A percentile compares a stretch with the other conserved stretches of the same genome.
These are phyloP conservation scores for Mustela erminea DNA, from an alignment of 2,797 vertebrate species.

Conservation along the genomic window DNA sequence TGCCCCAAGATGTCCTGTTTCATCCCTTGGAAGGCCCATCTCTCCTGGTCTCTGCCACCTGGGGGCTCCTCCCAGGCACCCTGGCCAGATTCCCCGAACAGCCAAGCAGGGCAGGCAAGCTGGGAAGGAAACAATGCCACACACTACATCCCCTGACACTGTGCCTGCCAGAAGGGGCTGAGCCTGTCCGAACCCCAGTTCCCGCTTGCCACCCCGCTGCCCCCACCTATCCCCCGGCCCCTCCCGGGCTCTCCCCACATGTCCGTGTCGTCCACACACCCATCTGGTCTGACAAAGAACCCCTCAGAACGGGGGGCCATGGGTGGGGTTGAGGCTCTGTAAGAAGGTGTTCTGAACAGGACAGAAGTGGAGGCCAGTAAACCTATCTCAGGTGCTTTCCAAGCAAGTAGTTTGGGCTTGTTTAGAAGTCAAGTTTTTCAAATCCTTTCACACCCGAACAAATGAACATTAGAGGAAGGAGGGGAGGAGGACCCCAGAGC, in stretches of 20 bases:
- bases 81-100: neutral
- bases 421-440: neutral
- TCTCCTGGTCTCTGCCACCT: neutral
- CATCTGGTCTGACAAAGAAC: neutral
- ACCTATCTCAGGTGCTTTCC: neutral
- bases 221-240: neutral
- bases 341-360: neutral
- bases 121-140: neutral
- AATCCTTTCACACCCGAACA: neutral
- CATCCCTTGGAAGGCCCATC: neutral
- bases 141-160: rapidly evolving
- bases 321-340: neutral
- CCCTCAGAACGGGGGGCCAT: neutral
- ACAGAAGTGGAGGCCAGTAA: neutral
- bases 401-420: neutral
- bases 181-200: neutral
- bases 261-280: neutral
- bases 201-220: neutral
- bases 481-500: neutral
- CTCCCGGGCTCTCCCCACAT: neutral
- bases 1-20: rapidly evolving
- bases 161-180: neutral
- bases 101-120: neutral
- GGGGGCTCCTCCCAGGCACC: neutral
- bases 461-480: neutral